Percentiles rank a stretch among this genome's conserved stretches.
These are phyloP conservation scores for Rhea americana DNA, from an alignment of 2,113 vertebrate species.

Conservation along the genomic window DNA sequence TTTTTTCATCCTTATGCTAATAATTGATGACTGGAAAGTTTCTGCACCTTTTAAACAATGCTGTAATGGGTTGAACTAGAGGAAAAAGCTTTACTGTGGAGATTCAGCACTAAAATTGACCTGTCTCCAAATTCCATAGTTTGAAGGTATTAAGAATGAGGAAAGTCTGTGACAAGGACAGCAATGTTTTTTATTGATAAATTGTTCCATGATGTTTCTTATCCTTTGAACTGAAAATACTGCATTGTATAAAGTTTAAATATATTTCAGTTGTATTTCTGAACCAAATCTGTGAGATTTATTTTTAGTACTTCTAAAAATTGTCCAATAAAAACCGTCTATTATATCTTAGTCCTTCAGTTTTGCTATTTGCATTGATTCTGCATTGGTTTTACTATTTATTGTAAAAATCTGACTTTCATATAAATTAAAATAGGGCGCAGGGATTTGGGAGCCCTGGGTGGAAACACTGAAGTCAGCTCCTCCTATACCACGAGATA, in stretches of 20 bases:
- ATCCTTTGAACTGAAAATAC: neutral
- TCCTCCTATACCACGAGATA: constrained; percentile 81
- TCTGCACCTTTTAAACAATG: neutral
- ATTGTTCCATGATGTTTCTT: neutral
- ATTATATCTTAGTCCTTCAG: neutral
- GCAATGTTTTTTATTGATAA: neutral
- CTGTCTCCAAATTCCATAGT: neutral
- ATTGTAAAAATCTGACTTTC: neutral
- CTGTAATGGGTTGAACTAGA: neutral
- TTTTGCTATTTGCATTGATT: neutral
- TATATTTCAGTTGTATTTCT: neutral
- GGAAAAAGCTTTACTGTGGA: neutral
- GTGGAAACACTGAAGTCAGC: constrained; percentile 77
- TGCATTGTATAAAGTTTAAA: neutral
- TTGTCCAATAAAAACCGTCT: neutral
- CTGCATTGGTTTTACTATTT: neutral
- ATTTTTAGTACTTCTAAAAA: neutral
- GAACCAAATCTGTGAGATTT: neutral
- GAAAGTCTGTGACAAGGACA: neutral
- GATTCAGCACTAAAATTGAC: neutral
- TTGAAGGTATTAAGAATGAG: neutral
- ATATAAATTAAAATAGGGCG: constrained; percentile 75
- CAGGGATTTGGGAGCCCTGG: constrained; percentile 89
- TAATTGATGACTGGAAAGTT: neutral
- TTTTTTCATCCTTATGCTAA: neutral